Evolutionary conservation across 1,140 invertebrate species (phyloP).

Genomic region (Daktulosphaira vitifoliae): DNA sequence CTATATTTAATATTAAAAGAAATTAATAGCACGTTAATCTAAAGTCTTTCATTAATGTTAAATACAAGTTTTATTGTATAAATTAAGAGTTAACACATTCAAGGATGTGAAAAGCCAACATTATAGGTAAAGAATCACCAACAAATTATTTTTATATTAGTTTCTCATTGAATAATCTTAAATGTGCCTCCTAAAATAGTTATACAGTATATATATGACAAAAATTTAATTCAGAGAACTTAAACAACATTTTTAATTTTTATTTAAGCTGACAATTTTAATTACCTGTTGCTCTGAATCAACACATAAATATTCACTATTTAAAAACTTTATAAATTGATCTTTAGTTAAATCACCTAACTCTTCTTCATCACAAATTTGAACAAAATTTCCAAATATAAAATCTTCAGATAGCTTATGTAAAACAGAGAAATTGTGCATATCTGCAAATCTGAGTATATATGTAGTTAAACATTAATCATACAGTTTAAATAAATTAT

Average conservation of each 20-base stretch:
- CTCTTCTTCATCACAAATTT: constrained; percentile 76
- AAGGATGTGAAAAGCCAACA: too few relatives aligned
- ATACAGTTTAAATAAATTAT: background rate
- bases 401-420: constrained; percentile 70
- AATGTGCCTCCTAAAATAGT: too few relatives aligned
- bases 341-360: constrained; percentile 76
- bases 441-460: constrained; percentile 73
- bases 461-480: background rate
- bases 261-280: constrained; percentile 34
- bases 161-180: too few relatives aligned
- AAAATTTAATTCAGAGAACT: too few relatives aligned
- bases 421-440: constrained; percentile 75
- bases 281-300: constrained; percentile 80
- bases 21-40: too few relatives aligned
- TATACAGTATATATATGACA: too few relatives aligned
- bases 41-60: too few relatives aligned
- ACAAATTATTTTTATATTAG: too few relatives aligned
- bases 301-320: constrained; percentile 81
- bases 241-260: too few relatives aligned
- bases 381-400: constrained; percentile 80
- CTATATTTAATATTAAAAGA: too few relatives aligned
- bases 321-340: constrained; percentile 67
- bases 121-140: background rate
- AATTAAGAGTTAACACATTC: too few relatives aligned
- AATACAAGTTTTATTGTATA: too few relatives aligned